phyloP scores from a whole-genome alignment of 2,888 invertebrate species.

The Lochmaea capreae region DNA sequence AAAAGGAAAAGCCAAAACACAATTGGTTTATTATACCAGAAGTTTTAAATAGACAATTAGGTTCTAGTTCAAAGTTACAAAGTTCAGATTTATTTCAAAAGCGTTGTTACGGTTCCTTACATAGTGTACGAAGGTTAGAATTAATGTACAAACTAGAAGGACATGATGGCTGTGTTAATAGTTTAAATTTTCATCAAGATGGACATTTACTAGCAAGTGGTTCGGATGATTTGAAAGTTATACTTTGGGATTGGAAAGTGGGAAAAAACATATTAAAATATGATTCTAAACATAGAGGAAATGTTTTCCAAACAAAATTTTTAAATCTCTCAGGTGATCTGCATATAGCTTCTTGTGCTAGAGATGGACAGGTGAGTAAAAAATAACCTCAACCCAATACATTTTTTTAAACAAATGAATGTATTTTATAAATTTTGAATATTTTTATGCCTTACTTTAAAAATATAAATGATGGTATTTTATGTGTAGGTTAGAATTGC shows the following conservation, averaged over 20 bases:
- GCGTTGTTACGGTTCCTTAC: slow-evolving; percentile 83
- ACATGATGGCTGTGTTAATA: slow-evolving; percentile 93
- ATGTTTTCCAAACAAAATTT: slow-evolving; percentile 94
- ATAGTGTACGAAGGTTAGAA: slow-evolving; percentile 84
- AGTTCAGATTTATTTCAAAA: slow-evolving; percentile 60
- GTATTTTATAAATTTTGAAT: no score
- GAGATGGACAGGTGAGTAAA: slow-evolving; percentile 85
- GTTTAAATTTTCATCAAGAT: slow-evolving; percentile 87
- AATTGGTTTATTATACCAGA: slow-evolving; percentile 75
- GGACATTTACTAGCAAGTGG: slow-evolving; percentile 86
- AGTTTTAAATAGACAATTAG: slow-evolving; percentile 75
- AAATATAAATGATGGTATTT: neutral
- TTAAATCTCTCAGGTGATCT: slow-evolving; percentile 82
- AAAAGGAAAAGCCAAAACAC: slow-evolving; percentile 74
- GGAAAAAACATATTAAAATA: slow-evolving; percentile 75
- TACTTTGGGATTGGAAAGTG: slow-evolving; percentile 92
- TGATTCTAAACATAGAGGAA: slow-evolving; percentile 85
- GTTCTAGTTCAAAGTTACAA: slow-evolving; percentile 63
- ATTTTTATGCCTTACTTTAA: no score
- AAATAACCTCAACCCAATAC: neutral
- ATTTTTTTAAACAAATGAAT: no score
- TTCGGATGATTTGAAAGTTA: slow-evolving; percentile 88
- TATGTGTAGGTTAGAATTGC: slow-evolving; percentile 70
- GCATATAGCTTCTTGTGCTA: slow-evolving; percentile 87
- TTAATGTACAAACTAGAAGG: slow-evolving; percentile 80